Percentiles rank a stretch among this genome's conserved stretches.
These are phyloP conservation scores for Colletes gigas DNA, from an alignment of 1,140 invertebrate species.

Conservation along the genomic window DNA sequence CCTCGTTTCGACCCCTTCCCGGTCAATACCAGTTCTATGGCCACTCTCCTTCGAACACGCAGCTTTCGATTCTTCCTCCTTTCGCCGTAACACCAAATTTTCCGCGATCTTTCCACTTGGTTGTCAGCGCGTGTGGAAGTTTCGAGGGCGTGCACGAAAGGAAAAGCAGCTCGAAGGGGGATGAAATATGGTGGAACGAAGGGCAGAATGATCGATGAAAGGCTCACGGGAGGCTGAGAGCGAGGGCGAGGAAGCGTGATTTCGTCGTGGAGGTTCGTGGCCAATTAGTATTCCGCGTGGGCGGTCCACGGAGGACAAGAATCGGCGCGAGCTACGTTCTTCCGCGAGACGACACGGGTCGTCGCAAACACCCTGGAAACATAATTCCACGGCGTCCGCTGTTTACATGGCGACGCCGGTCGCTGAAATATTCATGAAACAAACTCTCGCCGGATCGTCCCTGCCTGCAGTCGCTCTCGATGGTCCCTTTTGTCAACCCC, in stretches of 20 bases:
- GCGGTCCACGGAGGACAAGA: slow-evolving; percentile 24
- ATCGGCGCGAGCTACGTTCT: slow-evolving; percentile 12
- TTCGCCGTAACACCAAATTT: too few species aligned
- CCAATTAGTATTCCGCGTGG: slow-evolving; percentile 61
- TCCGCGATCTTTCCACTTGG: too few species aligned
- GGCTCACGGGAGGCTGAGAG: background rate
- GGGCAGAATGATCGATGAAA: background rate
- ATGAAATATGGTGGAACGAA: background rate
- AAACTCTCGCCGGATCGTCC: slow-evolving; percentile 48
- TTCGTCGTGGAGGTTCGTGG: slow-evolving; percentile 13
- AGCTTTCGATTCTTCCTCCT: too few species aligned
- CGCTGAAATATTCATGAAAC: slow-evolving; percentile 76
- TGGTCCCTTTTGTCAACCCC: slow-evolving; percentile 73
- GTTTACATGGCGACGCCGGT: slow-evolving; percentile 66
- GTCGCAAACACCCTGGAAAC: slow-evolving; percentile 44
- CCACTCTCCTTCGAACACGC: too few species aligned
- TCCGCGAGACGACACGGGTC: background rate
- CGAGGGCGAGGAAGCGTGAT: background rate
- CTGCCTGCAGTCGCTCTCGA: slow-evolving; percentile 53
- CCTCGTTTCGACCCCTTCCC: too few species aligned
- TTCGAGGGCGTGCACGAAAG: background rate
- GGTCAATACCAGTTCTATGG: too few species aligned
- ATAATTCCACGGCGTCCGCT: slow-evolving; percentile 62
- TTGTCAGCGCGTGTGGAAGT: too few species aligned
- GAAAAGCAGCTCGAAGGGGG: background rate